Conservation (phyloP, 2,113 vertebrate genomes). For the Chamaetylas fuelleborni region DNA sequence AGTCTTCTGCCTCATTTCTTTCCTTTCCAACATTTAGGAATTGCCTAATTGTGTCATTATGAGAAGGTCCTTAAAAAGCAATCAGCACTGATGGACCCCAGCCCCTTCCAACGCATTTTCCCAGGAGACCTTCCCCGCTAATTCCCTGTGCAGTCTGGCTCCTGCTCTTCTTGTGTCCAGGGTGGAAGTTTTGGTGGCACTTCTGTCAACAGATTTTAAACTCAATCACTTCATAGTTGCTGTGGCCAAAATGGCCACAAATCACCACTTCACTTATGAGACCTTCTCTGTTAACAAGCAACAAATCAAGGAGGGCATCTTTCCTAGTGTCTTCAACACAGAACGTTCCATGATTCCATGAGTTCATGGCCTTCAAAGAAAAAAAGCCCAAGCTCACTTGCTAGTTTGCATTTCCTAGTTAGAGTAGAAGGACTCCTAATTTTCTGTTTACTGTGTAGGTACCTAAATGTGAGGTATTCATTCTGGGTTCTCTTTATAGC, state of each 20-base stretch:
- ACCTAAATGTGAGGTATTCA: not conserved
- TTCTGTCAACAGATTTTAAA: not conserved
- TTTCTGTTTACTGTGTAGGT: not conserved
- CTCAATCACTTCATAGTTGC: not conserved
- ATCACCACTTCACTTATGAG: not conserved
- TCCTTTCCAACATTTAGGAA: not conserved
- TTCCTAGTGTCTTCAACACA: not conserved
- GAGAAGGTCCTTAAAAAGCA: not conserved
- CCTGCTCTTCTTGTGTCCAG: not conserved
- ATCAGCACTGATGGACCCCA: not conserved
- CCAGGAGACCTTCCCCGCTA: not conserved
- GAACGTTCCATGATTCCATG: not conserved
- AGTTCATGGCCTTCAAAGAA: not conserved
- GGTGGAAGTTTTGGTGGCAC: not conserved
- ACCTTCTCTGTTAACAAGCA: not conserved
- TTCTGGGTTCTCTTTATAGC: not conserved
- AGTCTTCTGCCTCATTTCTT: not conserved
- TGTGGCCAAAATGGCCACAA: not conserved
- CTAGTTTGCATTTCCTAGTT: not conserved
- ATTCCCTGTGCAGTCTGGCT: not conserved
- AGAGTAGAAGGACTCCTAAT: not conserved
- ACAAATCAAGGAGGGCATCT: not conserved
- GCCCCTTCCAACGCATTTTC: not conserved
- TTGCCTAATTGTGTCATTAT: not conserved
- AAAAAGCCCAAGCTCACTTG: accelerated